Evolutionary conservation across 2,888 invertebrate species (phyloP).

Genomic region (Drosophila monieri): DNA sequence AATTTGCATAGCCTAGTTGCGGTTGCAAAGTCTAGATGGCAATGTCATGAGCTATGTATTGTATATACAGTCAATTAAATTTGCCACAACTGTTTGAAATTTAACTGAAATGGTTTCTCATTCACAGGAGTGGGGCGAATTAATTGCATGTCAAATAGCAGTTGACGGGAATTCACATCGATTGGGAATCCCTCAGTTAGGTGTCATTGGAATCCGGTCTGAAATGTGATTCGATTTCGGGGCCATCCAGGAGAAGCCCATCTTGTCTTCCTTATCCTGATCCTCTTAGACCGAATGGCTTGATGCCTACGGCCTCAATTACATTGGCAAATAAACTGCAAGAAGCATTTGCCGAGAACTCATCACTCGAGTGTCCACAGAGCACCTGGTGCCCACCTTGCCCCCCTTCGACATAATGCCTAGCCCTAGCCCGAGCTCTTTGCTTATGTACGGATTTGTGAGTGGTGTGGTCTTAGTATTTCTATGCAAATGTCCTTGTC

Average conservation of each 20-base stretch:
- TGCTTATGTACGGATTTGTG: conserved; percentile 24
- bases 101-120: conserved; percentile 28
- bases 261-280: conserved; percentile 1
- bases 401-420: background rate
- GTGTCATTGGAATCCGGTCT: conserved; percentile 15
- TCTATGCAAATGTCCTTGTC: conserved; percentile 78
- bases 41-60: conserved; percentile 3
- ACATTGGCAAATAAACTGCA: conserved; percentile 76
- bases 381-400: conserved; percentile 19
- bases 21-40: conserved; percentile 23
- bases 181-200: conserved; percentile 10
- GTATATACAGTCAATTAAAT: conserved; percentile 40
- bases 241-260: background rate
- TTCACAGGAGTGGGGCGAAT: conserved; percentile 36
- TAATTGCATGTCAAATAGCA: conserved; percentile 61
- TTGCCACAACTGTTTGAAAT: conserved; percentile 30
- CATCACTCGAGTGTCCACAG: conserved; percentile 37
- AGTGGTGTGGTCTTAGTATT: conserved; percentile 65
- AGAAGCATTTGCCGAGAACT: conserved; percentile 75
- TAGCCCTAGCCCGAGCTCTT: background rate
- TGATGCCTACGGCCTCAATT: conserved; percentile 76
- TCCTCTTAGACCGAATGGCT: conserved; percentile 14
- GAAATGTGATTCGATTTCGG: conserved; percentile 34
- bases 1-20: conserved; percentile 40
- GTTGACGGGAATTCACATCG: conserved; percentile 57